These are phyloP conservation scores for Stenolophus ochropezus DNA, from an alignment of 2,888 invertebrate species.

Conservation along the genomic window DNA sequence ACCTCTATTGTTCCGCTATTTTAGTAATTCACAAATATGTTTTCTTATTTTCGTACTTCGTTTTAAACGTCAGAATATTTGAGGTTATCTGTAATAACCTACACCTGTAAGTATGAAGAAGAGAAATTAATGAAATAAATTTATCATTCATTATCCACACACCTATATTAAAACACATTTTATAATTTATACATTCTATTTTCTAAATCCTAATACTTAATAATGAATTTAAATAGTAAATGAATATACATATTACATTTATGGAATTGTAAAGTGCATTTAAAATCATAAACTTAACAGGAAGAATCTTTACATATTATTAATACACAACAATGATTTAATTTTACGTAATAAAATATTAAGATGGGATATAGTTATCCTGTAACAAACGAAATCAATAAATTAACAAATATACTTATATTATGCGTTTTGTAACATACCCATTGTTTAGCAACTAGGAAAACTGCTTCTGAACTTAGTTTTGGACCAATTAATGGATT, in stretches of 20 bases:
- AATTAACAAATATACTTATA: background rate
- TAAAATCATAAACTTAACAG: background rate
- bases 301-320: background rate
- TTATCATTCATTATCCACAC: background rate
- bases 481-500: slow-evolving; percentile 92
- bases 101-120: background rate
- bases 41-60: too few species aligned
- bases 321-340: slow-evolving; percentile 2
- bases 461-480: slow-evolving; percentile 81
- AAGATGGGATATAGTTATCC: background rate
- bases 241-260: background rate
- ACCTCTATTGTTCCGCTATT: too few species aligned
- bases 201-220: background rate
- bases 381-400: slow-evolving; percentile 6
- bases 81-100: too few species aligned
- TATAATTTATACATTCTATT: background rate
- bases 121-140: background rate
- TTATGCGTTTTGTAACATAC: slow-evolving; percentile 74
- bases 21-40: too few species aligned
- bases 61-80: too few species aligned
- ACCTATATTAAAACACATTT: background rate
- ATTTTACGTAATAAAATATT: background rate
- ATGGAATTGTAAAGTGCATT: background rate
- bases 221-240: background rate
- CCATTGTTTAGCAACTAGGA: slow-evolving; percentile 89